A percentile compares a stretch with the other conserved stretches of the same genome.
Evolutionary conservation across 2,888 invertebrate species (phyloP).

Genomic region (Nomada fabriciana): DNA sequence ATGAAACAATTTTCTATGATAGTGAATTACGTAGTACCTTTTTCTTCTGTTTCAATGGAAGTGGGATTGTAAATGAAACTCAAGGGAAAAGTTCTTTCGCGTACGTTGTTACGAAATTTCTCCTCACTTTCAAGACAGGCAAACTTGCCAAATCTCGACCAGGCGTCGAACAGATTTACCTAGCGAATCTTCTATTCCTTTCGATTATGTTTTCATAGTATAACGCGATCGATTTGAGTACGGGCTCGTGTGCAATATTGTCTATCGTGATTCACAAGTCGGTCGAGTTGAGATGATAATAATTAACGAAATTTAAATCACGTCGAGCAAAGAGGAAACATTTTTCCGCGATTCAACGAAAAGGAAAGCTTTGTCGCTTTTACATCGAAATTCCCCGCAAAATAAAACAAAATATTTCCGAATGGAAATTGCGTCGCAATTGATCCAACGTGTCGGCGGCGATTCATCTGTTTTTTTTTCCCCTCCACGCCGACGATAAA

Average conservation of each 20-base stretch:
- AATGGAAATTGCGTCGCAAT: slow-evolving; percentile 31
- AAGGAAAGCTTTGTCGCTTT: slow-evolving; percentile 34
- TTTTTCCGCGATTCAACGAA: slow-evolving; percentile 57
- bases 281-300: slow-evolving; percentile 50
- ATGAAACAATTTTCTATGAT: too few species aligned
- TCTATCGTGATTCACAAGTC: slow-evolving; percentile 46
- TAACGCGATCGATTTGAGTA: slow-evolving; percentile 67
- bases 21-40: too few species aligned
- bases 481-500: slow-evolving; percentile 56
- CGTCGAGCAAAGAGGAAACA: slow-evolving; percentile 17
- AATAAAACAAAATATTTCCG: slow-evolving; percentile 20
- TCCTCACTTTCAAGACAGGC: neutral
- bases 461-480: slow-evolving; percentile 58
- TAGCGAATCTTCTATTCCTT: slow-evolving; percentile 70
- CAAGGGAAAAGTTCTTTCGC: too few species aligned
- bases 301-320: slow-evolving; percentile 45
- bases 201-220: slow-evolving; percentile 79
- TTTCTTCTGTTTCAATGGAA: too few species aligned
- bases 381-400: slow-evolving; percentile 67
- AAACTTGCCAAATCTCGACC: neutral
- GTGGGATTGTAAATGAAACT: too few species aligned
- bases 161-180: neutral
- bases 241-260: slow-evolving; percentile 81
- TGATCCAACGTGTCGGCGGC: slow-evolving; percentile 46
- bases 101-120: neutral